phyloP scores from a whole-genome alignment of 2,888 invertebrate species.

The Euzophera pinguis region DNA sequence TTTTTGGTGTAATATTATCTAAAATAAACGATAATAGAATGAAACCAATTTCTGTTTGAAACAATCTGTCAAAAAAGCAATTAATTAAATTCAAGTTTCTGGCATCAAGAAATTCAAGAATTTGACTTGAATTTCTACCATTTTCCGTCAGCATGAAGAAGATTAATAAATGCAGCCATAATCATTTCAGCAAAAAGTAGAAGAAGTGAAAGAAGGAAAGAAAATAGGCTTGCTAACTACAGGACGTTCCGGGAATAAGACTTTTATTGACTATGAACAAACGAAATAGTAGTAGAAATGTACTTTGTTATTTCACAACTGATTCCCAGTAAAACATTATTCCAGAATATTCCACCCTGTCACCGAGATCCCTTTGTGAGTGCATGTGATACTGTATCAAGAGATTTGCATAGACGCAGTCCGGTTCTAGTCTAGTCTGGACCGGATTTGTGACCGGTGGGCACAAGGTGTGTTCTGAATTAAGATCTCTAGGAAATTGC shows the following conservation, averaged over 20 bases:
- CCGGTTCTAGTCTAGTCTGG: constrained; percentile 2
- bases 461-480: constrained; percentile 3
- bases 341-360: not conserved
- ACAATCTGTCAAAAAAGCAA: not conserved
- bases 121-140: too few species aligned
- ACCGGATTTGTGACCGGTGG: constrained; percentile 10
- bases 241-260: too few species aligned
- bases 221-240: too few species aligned
- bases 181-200: too few species aligned
- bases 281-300: too few species aligned
- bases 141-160: too few species aligned
- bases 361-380: not conserved
- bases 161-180: too few species aligned
- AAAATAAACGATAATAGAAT: not conserved
- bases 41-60: not conserved
- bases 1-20: not conserved
- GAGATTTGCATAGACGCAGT: constrained; percentile 7
- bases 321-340: not conserved
- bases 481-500: constrained; percentile 9
- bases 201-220: too few species aligned
- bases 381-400: not conserved
- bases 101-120: too few species aligned
- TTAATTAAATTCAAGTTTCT: too few species aligned
- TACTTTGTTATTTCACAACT: too few species aligned
- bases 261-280: too few species aligned